Evolutionary conservation across 2,797 vertebrate genomes (phyloP).

Genomic region (Pogoniulus pusillus): DNA sequence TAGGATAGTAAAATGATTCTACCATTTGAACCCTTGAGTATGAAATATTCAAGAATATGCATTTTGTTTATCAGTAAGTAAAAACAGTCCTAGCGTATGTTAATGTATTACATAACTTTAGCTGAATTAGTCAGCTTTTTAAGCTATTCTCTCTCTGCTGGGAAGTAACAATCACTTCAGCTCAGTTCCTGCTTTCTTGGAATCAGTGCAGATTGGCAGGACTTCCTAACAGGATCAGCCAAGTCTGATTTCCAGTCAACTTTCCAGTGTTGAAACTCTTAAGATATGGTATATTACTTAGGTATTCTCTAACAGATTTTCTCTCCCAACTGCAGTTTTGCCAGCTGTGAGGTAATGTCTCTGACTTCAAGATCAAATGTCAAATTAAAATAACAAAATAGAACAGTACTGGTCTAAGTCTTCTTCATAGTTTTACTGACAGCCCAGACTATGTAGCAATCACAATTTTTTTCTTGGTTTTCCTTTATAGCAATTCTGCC

Average conservation of each 20-base stretch:
- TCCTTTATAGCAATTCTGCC: not conserved
- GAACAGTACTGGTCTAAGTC: slow-evolving; percentile 3
- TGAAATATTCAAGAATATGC: not conserved
- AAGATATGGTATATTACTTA: slow-evolving; percentile 64
- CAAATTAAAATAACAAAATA: slow-evolving; percentile 61
- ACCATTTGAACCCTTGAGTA: not conserved
- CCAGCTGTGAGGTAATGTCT: slow-evolving; percentile 69
- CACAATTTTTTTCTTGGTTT: not conserved
- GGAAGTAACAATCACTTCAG: not conserved
- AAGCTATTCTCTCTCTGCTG: not conserved
- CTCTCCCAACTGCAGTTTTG: not conserved
- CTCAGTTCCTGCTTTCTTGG: slow-evolving; percentile 48
- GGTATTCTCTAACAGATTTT: slow-evolving; percentile 52
- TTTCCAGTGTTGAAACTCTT: slow-evolving; percentile 58
- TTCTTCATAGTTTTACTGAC: slow-evolving; percentile 22
- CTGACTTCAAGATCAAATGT: slow-evolving; percentile 61
- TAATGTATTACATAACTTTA: not conserved
- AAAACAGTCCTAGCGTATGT: not conserved
- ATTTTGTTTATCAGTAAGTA: not conserved
- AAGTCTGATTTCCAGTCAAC: slow-evolving; percentile 57
- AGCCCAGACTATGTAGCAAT: not conserved
- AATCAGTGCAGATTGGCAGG: slow-evolving; percentile 24
- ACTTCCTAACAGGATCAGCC: not conserved
- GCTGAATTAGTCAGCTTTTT: slow-evolving; percentile 22
- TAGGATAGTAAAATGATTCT: not conserved